phyloP scores from a whole-genome alignment of 2,888 invertebrate species.

The Rhagonycha lutea region DNA sequence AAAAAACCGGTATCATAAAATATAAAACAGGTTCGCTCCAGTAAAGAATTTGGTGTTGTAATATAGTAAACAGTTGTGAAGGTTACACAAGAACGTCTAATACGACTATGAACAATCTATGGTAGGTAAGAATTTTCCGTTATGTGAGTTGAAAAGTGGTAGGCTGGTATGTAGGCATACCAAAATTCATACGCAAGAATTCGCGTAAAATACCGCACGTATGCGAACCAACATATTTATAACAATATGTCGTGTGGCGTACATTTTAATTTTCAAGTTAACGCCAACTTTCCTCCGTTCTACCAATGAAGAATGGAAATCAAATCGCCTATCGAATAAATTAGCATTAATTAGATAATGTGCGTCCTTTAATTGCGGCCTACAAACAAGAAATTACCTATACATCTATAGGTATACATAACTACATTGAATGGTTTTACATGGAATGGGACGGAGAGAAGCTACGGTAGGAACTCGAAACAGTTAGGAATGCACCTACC shows the following conservation, averaged over 20 bases:
- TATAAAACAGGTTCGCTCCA: slow-evolving; percentile 21
- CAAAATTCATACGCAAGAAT: slow-evolving; percentile 23
- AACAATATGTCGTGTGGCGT: not conserved
- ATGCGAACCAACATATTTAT: slow-evolving; percentile 14
- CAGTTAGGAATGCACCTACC: slow-evolving; percentile 23
- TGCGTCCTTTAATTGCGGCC: not conserved
- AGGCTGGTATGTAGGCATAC: slow-evolving; percentile 17
- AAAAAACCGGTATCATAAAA: slow-evolving; percentile 17
- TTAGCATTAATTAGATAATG: not conserved
- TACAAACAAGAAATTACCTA: slow-evolving; percentile 1
- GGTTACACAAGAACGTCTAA: slow-evolving; percentile 21
- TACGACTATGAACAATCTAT: slow-evolving; percentile 18
- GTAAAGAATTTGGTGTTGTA: slow-evolving; percentile 26
- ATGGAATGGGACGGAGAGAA: not conserved
- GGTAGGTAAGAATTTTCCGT: slow-evolving; percentile 17
- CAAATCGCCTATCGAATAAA: not conserved
- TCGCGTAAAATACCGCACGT: slow-evolving; percentile 19
- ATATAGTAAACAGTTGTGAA: slow-evolving; percentile 26
- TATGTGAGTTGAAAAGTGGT: slow-evolving; percentile 13
- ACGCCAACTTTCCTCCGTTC: not conserved
- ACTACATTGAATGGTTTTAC: not conserved
- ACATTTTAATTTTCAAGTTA: slow-evolving; percentile 1
- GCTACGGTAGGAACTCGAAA: slow-evolving; percentile 5
- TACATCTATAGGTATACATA: not conserved
- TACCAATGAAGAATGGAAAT: not conserved